Evolutionary conservation across 2,113 vertebrate genomes (phyloP).

Genomic region (Calidris pugnax): DNA sequence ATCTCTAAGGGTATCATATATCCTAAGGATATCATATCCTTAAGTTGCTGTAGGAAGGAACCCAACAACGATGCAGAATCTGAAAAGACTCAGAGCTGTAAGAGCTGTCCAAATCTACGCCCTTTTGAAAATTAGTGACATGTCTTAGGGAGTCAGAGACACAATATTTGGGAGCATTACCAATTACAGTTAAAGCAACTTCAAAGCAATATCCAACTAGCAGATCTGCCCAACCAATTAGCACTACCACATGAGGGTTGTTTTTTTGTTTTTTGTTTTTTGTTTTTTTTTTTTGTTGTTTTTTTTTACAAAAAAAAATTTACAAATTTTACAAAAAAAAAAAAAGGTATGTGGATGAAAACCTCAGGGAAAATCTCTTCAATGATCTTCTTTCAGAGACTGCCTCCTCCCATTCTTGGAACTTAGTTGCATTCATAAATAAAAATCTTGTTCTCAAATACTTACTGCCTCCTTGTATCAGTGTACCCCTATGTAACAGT

Average conservation of each 20-base stretch:
- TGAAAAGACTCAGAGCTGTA: not conserved
- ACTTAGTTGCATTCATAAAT: not conserved
- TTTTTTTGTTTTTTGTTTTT: no score
- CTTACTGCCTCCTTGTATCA: not conserved
- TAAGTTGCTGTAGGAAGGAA: not conserved
- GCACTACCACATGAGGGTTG: not conserved
- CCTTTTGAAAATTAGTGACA: not conserved
- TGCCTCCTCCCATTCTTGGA: not conserved
- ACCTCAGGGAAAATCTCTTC: not conserved
- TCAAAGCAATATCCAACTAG: not conserved
- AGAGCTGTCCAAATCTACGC: not conserved
- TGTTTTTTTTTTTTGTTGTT: no score
- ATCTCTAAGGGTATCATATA: not conserved
- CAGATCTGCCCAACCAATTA: not conserved
- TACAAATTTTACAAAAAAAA: not conserved
- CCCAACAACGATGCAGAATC: not conserved
- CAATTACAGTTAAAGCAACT: not conserved
- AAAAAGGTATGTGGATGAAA: not conserved
- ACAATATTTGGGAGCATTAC: not conserved
- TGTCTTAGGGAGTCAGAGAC: not conserved
- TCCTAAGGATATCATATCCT: not conserved
- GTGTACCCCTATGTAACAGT: not conserved
- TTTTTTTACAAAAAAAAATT: no score
- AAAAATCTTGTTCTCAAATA: not conserved
- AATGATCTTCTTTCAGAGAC: not conserved